These are phyloP conservation scores for Phyllotreta cruciferae DNA, from an alignment of 2,888 invertebrate species.

Conservation along the genomic window DNA sequence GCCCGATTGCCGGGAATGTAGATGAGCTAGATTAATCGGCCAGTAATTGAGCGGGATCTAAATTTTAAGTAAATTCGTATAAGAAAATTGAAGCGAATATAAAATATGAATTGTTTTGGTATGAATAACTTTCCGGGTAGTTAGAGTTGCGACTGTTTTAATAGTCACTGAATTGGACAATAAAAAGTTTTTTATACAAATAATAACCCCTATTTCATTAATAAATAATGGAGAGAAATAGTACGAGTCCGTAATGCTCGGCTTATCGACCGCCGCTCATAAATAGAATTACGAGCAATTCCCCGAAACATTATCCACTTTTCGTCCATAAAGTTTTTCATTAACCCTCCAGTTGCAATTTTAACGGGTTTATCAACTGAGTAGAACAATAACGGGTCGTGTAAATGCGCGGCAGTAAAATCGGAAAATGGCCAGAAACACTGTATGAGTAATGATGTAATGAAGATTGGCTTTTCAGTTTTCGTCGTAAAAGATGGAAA, in stretches of 20 bases:
- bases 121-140: too few relatives aligned
- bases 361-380: constrained; percentile 33
- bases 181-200: background rate
- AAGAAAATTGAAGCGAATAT: too few relatives aligned
- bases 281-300: constrained; percentile 27
- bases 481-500: constrained; percentile 22
- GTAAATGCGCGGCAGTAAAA: constrained; percentile 28
- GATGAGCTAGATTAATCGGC: too few relatives aligned
- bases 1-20: too few relatives aligned
- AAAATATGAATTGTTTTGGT: too few relatives aligned
- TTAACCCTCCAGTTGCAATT: constrained; percentile 28
- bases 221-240: constrained; percentile 7
- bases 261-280: constrained; percentile 13
- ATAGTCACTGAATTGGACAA: background rate
- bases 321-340: constrained; percentile 26
- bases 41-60: too few relatives aligned
- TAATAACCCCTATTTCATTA: constrained; percentile 9
- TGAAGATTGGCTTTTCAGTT: constrained; percentile 32
- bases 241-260: background rate
- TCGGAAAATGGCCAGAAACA: constrained; percentile 21
- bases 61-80: too few relatives aligned
- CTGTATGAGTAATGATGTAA: constrained; percentile 35
- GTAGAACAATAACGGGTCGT: constrained; percentile 21
- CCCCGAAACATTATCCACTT: constrained; percentile 20
- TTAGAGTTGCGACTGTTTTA: too few relatives aligned